Evolutionary conservation across 2,888 invertebrate genomes (phyloP).

Genomic region (Zelleria hepariella): DNA sequence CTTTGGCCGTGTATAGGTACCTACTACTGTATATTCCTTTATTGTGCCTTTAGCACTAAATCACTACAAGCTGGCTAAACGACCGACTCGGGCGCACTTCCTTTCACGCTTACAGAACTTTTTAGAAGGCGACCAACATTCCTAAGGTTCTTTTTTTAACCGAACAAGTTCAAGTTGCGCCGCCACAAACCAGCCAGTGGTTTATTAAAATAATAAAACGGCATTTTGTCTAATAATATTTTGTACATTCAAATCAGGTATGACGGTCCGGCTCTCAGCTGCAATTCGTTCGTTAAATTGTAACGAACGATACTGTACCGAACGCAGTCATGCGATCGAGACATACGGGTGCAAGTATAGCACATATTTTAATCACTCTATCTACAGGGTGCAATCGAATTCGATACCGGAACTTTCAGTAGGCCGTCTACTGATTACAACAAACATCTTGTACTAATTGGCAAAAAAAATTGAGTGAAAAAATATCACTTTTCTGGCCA

Average conservation of each 20-base stretch:
- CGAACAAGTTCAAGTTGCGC: neutral
- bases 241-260: neutral
- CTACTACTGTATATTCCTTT: too few relatives aligned
- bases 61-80: conserved; percentile 7
- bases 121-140: conserved; percentile 52
- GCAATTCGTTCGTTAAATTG: neutral
- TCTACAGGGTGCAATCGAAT: too few relatives aligned
- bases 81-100: conserved; percentile 17
- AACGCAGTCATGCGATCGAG: neutral
- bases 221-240: neutral
- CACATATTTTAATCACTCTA: too few relatives aligned
- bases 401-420: too few relatives aligned
- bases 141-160: conserved; percentile 25
- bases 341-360: too few relatives aligned
- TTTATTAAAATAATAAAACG: neutral
- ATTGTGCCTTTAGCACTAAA: neutral
- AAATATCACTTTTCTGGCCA: too few relatives aligned
- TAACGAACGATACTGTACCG: neutral
- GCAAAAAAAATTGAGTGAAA: too few relatives aligned
- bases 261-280: neutral
- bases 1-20: too few relatives aligned
- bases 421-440: too few relatives aligned
- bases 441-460: too few relatives aligned
- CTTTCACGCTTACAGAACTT: conserved; percentile 38
- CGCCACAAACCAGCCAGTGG: neutral